phyloP scores from a whole-genome alignment of 2,797 vertebrate genomes.

The Sitta carolinensis region DNA sequence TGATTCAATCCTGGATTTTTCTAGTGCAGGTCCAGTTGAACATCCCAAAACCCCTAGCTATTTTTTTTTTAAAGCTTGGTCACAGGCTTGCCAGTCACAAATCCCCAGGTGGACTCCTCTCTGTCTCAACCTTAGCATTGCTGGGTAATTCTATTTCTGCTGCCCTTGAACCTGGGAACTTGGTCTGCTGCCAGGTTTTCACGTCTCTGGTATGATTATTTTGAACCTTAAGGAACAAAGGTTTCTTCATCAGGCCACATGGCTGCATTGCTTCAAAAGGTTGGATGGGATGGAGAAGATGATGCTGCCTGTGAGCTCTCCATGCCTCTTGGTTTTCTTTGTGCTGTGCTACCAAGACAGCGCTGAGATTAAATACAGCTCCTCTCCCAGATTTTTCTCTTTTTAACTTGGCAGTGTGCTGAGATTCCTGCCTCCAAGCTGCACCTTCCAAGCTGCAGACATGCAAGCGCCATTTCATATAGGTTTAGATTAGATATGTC shows the following conservation, averaged over 20 bases:
- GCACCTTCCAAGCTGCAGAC: background rate
- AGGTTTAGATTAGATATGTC: conserved; percentile 46
- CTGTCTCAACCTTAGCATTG: background rate
- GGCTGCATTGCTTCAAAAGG: background rate
- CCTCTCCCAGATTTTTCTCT: background rate
- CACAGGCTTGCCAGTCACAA: background rate
- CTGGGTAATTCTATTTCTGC: background rate
- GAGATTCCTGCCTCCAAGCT: background rate
- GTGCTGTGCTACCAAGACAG: background rate
- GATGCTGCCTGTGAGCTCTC: background rate
- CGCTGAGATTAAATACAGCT: background rate
- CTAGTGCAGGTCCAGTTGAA: background rate
- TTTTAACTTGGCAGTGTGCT: background rate
- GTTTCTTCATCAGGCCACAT: background rate
- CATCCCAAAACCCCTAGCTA: background rate
- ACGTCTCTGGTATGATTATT: background rate
- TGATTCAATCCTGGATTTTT: background rate
- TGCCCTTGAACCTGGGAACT: background rate
- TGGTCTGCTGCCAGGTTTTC: background rate
- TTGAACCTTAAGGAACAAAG: background rate
- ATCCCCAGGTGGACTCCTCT: background rate
- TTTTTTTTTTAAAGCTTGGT: background rate
- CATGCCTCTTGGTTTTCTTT: background rate
- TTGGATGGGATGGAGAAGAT: background rate
- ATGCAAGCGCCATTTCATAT: background rate